These are phyloP conservation scores for Sebastes variabilis DNA, from an alignment of 2,797 vertebrate species.

Conservation along the genomic window DNA sequence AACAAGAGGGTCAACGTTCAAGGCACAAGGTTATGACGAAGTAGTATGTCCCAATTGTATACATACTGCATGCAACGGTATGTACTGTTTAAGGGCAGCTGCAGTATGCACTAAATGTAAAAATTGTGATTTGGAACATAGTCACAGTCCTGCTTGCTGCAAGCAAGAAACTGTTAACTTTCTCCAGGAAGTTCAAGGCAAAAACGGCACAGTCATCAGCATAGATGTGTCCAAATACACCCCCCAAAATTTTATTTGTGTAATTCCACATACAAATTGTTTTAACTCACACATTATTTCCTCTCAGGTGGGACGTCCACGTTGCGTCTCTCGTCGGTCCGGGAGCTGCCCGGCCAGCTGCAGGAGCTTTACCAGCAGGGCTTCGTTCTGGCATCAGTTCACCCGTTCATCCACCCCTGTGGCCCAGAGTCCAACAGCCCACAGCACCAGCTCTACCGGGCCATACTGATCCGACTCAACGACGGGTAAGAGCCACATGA, in stretches of 20 bases:
- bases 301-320: conserved; percentile 87
- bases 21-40: no score
- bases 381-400: conserved; percentile 90
- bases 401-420: conserved; percentile 93
- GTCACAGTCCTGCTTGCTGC: no score
- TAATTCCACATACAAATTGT: background rate
- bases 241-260: no score
- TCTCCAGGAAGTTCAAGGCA: background rate
- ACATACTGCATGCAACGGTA: no score
- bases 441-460: conserved; percentile 93
- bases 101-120: no score
- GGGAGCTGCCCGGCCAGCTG: conserved; percentile 92
- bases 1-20: no score
- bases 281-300: background rate
- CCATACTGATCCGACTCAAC: conserved; percentile 91
- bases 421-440: conserved; percentile 86
- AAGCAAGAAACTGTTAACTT: background rate
- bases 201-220: background rate
- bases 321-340: conserved; percentile 90
- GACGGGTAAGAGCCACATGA: conserved; percentile 84
- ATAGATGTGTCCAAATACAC: background rate
- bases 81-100: no score
- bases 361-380: conserved; percentile 96
- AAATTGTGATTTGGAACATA: no score
- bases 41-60: no score